Evolutionary conservation across 37 sponge, comb jelly and placozoan genomes (phyloP).

Genomic region (Tethya wilhelma): DNA sequence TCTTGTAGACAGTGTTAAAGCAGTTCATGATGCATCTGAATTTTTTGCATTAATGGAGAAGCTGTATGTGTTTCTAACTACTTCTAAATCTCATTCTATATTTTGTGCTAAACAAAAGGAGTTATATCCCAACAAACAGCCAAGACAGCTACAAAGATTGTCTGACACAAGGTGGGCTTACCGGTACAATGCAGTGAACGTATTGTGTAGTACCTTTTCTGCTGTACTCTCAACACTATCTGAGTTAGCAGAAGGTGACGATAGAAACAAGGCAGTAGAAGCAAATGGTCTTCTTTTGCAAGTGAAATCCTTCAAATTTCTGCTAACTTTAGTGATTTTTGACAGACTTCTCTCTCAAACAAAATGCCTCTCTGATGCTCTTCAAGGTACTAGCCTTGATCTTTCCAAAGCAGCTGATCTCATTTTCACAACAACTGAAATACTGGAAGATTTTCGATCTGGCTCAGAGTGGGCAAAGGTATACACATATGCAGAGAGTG

Average conservation of each 20-base stretch:
- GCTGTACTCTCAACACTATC: constrained; percentile 31
- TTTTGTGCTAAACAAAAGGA: constrained; percentile 43
- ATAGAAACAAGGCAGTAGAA: constrained; percentile 45
- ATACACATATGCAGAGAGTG: constrained; percentile 19
- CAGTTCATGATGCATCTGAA: constrained; percentile 38
- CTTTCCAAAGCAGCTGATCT: constrained; percentile 28
- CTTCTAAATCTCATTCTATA: constrained; percentile 43
- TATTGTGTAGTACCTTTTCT: constrained; percentile 26
- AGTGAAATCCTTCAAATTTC: constrained; percentile 25
- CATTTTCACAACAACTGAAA: constrained; percentile 5
- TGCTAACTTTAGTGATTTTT: constrained; percentile 10
- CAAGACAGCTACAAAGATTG: constrained; percentile 39
- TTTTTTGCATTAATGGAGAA: constrained; percentile 55
- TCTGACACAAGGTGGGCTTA: constrained; percentile 65
- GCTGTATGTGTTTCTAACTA: constrained; percentile 51
- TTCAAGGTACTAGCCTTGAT: constrained; percentile 24
- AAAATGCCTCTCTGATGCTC: constrained; percentile 45
- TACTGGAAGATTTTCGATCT: constrained; percentile 22
- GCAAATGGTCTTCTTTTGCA: constrained; percentile 41
- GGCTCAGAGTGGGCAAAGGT: constrained; percentile 27
- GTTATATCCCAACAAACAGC: constrained; percentile 59
- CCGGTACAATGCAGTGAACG: constrained; percentile 38
- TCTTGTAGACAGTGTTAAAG: constrained; percentile 32
- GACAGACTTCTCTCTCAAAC: constrained; percentile 17
- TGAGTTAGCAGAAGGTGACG: background rate